Percentiles rank a stretch among this genome's conserved stretches.
Conservation (phyloP, 2,888 invertebrate species). For the Augochlorella aurata region DNA sequence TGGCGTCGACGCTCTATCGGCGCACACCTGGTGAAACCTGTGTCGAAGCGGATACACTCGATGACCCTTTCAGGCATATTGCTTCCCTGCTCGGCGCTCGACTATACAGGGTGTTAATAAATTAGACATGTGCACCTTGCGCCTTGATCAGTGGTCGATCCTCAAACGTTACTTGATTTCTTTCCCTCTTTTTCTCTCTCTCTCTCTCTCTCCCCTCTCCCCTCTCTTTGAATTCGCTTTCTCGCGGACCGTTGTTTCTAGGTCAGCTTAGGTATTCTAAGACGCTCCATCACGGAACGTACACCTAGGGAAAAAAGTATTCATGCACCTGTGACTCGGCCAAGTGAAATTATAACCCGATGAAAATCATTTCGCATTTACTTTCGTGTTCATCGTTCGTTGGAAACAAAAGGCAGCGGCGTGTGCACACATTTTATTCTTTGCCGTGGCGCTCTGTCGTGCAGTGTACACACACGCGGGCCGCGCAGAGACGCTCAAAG, state of each 20-base stretch:
- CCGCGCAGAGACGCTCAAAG: neutral
- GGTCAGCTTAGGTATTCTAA: slow-evolving; percentile 19
- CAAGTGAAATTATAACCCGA: neutral
- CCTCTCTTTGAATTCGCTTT: slow-evolving; percentile 10
- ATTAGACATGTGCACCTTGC: neutral
- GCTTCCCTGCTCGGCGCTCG: slow-evolving; percentile 12
- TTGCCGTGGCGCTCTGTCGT: neutral
- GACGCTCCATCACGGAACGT: slow-evolving; percentile 1
- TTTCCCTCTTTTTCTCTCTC: neutral
- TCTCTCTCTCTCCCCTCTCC: no score
- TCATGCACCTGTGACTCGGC: neutral
- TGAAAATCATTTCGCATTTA: neutral
- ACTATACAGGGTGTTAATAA: slow-evolving; percentile 18
- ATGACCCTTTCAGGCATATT: slow-evolving; percentile 22
- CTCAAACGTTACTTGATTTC: neutral
- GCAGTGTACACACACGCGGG: neutral
- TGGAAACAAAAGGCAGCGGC: neutral
- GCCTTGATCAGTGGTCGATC: neutral
- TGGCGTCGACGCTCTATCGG: slow-evolving; percentile 28
- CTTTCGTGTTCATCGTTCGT: neutral
- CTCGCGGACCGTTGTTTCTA: slow-evolving; percentile 14
- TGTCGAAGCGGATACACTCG: slow-evolving; percentile 6
- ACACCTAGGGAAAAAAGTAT: neutral
- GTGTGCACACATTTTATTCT: neutral
- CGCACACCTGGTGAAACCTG: slow-evolving; percentile 17